A percentile compares a stretch with the other conserved stretches of the same genome.
These are phyloP conservation scores for Ceyx cyanopectus DNA, from an alignment of 2,113 vertebrate genomes.

Conservation along the genomic window DNA sequence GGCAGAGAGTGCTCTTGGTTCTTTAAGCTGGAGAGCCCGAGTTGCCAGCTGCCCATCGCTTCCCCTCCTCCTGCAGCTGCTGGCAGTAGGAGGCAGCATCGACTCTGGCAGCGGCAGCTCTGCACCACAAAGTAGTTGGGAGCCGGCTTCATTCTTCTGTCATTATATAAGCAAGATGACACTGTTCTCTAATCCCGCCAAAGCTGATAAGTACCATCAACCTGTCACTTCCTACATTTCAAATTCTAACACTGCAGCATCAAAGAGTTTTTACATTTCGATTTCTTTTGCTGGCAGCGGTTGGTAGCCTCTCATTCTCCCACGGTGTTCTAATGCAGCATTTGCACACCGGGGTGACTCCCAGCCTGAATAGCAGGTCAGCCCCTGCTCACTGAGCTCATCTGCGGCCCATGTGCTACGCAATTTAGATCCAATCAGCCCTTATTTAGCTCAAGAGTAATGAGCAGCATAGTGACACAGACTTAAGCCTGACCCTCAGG, in stretches of 20 bases:
- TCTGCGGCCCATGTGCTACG: conserved; percentile 88
- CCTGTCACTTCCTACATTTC: conserved; percentile 90
- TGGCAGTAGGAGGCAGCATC: conserved; percentile 80
- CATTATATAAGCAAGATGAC: conserved; percentile 88
- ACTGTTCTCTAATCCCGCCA: conserved; percentile 88
- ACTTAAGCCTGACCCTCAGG: conserved; percentile 92
- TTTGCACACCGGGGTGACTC: conserved; percentile 88
- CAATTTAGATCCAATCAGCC: conserved; percentile 92
- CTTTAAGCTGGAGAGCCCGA: background rate
- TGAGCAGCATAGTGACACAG: conserved; percentile 91
- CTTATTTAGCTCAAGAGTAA: conserved; percentile 93
- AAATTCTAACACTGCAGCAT: conserved; percentile 88
- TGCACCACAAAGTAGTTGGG: conserved; percentile 72
- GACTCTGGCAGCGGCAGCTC: conserved; percentile 63
- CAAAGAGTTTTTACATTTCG: conserved; percentile 91
- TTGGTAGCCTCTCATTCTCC: conserved; percentile 87
- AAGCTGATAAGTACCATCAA: conserved; percentile 91
- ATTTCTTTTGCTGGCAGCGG: conserved; percentile 88
- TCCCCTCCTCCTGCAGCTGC: background rate
- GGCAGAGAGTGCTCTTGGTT: background rate
- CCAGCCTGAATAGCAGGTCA: conserved; percentile 90
- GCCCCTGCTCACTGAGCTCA: conserved; percentile 89
- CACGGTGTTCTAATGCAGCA: conserved; percentile 88
- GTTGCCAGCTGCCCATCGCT: background rate
- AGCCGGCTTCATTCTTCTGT: conserved; percentile 84